Evolutionary conservation across 1,140 invertebrate genomes (phyloP).

Genomic region (Holotrichia oblita): DNA sequence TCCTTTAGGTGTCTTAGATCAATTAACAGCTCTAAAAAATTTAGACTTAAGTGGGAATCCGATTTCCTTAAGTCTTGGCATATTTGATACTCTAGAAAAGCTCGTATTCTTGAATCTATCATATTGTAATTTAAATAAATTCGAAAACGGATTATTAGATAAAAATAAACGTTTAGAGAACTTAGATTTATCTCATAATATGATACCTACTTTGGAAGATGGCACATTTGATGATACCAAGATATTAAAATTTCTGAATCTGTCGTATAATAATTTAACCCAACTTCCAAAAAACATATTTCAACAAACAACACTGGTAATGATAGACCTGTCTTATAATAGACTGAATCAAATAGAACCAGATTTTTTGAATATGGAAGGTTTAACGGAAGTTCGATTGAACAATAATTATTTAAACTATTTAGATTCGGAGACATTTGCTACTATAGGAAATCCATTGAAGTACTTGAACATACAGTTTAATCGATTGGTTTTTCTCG

Average conservation of each 20-base stretch:
- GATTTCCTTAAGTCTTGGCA: background rate
- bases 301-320: background rate
- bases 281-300: background rate
- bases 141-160: conserved; percentile 34
- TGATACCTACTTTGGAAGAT: conserved; percentile 7
- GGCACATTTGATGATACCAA: conserved; percentile 39
- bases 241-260: background rate
- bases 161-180: conserved; percentile 34
- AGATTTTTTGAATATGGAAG: conserved; percentile 7
- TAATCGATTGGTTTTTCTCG: conserved; percentile 29
- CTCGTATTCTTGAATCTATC: background rate
- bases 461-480: conserved; percentile 27
- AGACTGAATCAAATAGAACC: background rate
- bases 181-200: conserved; percentile 30
- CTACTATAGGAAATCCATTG: conserved; percentile 23
- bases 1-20: conserved; percentile 19
- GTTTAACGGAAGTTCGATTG: background rate
- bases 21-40: background rate
- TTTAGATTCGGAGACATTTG: background rate
- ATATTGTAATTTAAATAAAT: background rate
- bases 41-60: conserved; percentile 23
- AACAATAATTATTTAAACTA: conserved; percentile 29
- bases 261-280: background rate
- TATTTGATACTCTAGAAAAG: conserved; percentile 16
- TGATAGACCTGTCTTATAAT: conserved; percentile 26